Evolutionary conservation across 2,888 invertebrate genomes (phyloP), one percentile per base, ranked within the genome.

Genomic region (Mythimna lalbum): DNA sequence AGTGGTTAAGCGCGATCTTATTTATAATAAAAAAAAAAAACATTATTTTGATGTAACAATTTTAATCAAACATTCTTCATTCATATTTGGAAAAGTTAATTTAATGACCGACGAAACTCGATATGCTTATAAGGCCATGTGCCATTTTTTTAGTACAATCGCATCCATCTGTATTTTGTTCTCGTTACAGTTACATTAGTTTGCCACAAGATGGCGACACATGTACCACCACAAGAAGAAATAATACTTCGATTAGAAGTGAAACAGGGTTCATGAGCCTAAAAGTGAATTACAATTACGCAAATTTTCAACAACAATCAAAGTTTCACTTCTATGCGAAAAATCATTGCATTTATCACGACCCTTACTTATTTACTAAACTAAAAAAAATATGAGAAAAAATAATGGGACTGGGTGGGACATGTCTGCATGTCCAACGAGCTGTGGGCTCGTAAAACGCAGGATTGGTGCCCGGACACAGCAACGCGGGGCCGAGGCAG

Each of bases 71-170:
- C 14, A 57, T 49, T 31, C 47, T 17, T 36, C 33, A 65, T 9
- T 27, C 43, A 4, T 27, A 33, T 39, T 61, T 39, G 3, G 14
- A 36, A 63, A 49, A 9, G 2, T 14, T 63, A 14, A 19, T 7
- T 36, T 39, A 31, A 75, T 21, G 12, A 67, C 47, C 14, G 14
- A 43, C 23, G 78, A 69, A 69, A 59, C 10, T 7, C 21, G 78
- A 70, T 73, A 78, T 53, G 57, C 36, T 23, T 12, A 27, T 52
- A 69, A 36, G 78, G 78, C 52, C 78, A 70, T 59, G 36, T 70
- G 71, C 36, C 21, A 47, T 59, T 53, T 52, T 47, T 21, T 27
- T 17, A 53, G 17, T 12, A 36, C 50, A 57, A 52, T 72, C 21
- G 14, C 12, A 57, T 21, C 14, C 43, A 77, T 57, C 33, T 57